Evolutionary conservation across 2,888 invertebrate genomes (phyloP), one percentile per base, ranked within the genome.

Genomic region (Lasioglossum marginatum): DNA sequence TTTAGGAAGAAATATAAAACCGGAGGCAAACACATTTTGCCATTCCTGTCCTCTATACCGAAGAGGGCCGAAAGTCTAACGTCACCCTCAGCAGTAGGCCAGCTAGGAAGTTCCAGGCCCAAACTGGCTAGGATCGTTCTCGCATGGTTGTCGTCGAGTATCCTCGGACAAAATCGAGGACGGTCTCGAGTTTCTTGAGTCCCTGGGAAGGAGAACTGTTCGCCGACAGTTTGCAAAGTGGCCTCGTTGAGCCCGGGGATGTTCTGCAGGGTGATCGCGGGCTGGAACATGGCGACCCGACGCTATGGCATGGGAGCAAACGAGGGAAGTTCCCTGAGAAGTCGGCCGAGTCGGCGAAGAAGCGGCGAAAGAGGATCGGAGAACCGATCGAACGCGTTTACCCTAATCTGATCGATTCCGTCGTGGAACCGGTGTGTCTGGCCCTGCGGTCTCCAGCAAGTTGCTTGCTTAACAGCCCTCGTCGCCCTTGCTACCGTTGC

Each of bases 221-320:
- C 81, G 37, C 23, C 19, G 48, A 70, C 82, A 34, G 75, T 83
- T 82, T 45, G 48, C 75, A 57, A 82, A 82, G 82, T 79, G 73
- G n/a, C 71, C 66, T 80, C 68, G 43, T 81, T 71, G 45, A 66
- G n/a, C 12, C 19, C 23, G 68, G 68, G 68, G 68, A 37, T 68
- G 79, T 19, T 52, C 43, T 31, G 12, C 43, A 34, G 68, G 68
- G 60, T 60, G 60, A 23, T 45, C 34, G 48, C 66, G 6, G 60
- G 16, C n/a, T n/a, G 37, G 10, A 37, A 23, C 48, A 52, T 8
- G 48, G 57, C 57, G 57, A 57, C 57, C 0, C 57, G 57, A 57
- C 57, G 57, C n/a, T 12, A 57, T 12, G n/a, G n/a, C 57, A n/a
- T n/a, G 57, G 57, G n/a, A 48, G 79, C 70, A 74, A 82, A 81